A percentile compares a stretch with the other conserved stretches of the same genome.
Evolutionary conservation across 64 coral and sea anemone genomes (phyloP).

Genomic region (Stichodactyla mertensii): DNA sequence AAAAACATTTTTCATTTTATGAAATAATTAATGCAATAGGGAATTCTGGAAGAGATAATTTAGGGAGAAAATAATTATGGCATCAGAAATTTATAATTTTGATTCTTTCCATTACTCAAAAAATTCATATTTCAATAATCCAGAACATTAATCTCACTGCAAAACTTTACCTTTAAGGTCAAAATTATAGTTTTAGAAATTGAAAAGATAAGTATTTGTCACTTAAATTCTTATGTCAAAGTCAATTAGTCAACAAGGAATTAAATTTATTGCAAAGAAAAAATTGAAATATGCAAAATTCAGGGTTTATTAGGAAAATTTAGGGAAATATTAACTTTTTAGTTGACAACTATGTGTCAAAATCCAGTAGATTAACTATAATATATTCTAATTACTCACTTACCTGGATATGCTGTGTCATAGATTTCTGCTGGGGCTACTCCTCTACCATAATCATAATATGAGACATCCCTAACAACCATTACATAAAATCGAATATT

Average conservation of each 20-base stretch:
- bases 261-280: neutral
- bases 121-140: neutral
- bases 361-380: too few species aligned
- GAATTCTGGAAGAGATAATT: neutral
- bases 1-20: neutral
- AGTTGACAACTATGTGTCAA: too few species aligned
- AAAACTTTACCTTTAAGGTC: neutral
- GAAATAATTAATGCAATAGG: neutral
- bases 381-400: neutral
- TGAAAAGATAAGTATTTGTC: neutral
- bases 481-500: neutral
- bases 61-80: neutral
- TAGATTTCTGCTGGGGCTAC: constrained; percentile 36
- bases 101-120: neutral
- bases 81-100: neutral
- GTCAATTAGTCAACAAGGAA: neutral
- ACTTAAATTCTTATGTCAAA: neutral
- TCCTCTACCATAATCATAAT: constrained; percentile 54
- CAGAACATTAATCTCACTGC: neutral
- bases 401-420: constrained; percentile 60
- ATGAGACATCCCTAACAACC: constrained; percentile 27
- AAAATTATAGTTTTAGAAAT: neutral
- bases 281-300: too few species aligned
- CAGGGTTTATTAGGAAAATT: too few species aligned
- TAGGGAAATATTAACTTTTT: too few species aligned